phyloP scores from a whole-genome alignment of 2,888 invertebrate species.

The Alloplasta piceator region DNA sequence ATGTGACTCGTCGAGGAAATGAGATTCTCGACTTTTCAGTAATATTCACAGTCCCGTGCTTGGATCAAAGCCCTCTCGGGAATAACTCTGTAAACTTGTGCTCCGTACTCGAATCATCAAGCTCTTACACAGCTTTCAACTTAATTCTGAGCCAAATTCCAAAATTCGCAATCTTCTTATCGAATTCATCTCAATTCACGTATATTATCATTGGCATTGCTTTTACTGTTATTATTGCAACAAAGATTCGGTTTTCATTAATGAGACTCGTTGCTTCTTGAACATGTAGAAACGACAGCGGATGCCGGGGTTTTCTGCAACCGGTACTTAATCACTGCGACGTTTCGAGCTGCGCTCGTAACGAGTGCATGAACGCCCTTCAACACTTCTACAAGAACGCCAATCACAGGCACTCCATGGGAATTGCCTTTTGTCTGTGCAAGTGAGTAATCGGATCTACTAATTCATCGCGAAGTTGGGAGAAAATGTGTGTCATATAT shows the following conservation, averaged over 20 bases:
- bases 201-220: background rate
- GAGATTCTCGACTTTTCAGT: background rate
- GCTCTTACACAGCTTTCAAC: no score
- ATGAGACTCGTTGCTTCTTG: conserved; percentile 32
- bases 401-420: conserved; percentile 92
- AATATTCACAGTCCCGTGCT: background rate
- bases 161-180: background rate
- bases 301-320: conserved; percentile 91
- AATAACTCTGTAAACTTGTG: background rate
- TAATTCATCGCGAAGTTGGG: conserved; percentile 59
- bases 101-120: background rate
- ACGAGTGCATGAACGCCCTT: conserved; percentile 94
- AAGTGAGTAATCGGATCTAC: conserved; percentile 87
- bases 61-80: background rate
- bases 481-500: background rate
- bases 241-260: background rate
- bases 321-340: conserved; percentile 95
- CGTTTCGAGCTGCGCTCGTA: conserved; percentile 90
- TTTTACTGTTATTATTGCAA: conserved; percentile 24
- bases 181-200: background rate
- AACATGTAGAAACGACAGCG: conserved; percentile 88
- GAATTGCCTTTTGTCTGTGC: conserved; percentile 97
- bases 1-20: background rate
- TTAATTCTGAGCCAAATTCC: background rate
- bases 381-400: conserved; percentile 93